Evolutionary conservation across 2,113 vertebrate species (phyloP), one percentile per base, ranked within the genome.

Genomic region (Proteles cristata): DNA sequence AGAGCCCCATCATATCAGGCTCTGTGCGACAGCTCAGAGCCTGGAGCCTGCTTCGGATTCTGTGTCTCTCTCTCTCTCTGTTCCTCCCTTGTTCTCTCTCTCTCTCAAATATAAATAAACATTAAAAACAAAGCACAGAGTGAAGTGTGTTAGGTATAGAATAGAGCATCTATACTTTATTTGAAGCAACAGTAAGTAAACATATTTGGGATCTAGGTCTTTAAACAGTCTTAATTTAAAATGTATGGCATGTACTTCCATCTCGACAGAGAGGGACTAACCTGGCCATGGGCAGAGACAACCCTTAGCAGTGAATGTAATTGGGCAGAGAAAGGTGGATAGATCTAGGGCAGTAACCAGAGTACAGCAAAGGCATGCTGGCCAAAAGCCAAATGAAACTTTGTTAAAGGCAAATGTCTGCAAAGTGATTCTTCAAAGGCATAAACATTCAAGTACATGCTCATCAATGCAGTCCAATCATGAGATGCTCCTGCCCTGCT

Each of bases 321-420:
- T 71, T 33, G 65, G 85, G 61, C 35, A 94, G 23, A 77, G 45
- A 73, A 84, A 66, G 73, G n/a, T 28, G 92, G 79, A 31, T 45
- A 95, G 88, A n/a, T 92, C 90, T 82, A 96, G 90, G 71, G 90
- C 95, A 92, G 91, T 66, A 45, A 61, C 43, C 4, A 28, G 66
- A 97, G 26, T 8, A 12, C 7, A 66, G 95, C 16, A 71, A 96
- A 97, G 81, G 69, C 45, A 4, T 81, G 90, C 55, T 95, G 95
- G 53, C 53, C 0, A 5, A 53, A 68, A 86, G 79, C 88, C 97
- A 97, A 71, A 88, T 74, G 79, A 94, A 88, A 96, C 45, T 93
- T 96, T 39, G 53, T 92, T 48, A 90, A 97, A 97, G 96, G 88
- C 97, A 97, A 98, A 90, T 61, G 97, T 76, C 66, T 85, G 35